Evolutionary conservation across 2,888 invertebrate species (phyloP).

Genomic region (Ecdyonurus torrentis): DNA sequence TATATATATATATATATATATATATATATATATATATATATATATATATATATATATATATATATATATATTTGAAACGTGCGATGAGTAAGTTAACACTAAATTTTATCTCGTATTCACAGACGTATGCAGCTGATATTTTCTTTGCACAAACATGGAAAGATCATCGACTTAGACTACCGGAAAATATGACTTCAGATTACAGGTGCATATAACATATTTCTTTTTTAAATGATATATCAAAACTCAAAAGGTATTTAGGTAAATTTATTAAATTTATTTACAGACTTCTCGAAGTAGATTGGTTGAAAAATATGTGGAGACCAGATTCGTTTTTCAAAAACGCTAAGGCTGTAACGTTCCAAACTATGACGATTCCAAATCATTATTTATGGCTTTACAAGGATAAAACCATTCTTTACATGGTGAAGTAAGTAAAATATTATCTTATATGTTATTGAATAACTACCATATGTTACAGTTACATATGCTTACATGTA

Average conservation of each 20-base stretch:
- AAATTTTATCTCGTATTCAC: constrained; percentile 17
- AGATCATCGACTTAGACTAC: constrained; percentile 66
- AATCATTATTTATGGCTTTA: constrained; percentile 89
- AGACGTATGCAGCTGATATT: constrained; percentile 83
- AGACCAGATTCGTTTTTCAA: constrained; percentile 87
- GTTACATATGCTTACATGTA: neutral
- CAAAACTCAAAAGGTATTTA: neutral
- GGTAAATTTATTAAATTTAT: neutral
- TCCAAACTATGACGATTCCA: constrained; percentile 89
- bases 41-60: too few relatives aligned
- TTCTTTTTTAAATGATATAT: neutral
- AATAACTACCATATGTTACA: neutral
- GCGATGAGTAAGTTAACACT: too few relatives aligned
- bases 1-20: too few relatives aligned
- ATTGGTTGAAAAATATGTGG: constrained; percentile 88
- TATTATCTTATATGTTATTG: neutral
- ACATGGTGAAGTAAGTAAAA: constrained; percentile 60
- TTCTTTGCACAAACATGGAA: constrained; percentile 92
- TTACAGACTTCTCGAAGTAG: constrained; percentile 60
- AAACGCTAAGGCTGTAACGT: constrained; percentile 83
- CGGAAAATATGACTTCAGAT: constrained; percentile 85
- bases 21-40: too few relatives aligned
- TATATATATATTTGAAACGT: too few relatives aligned
- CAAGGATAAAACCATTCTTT: constrained; percentile 67
- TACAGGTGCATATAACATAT: constrained; percentile 50